Evolutionary conservation across 2,888 invertebrate species (phyloP).

Genomic region (Prosopocoilus inquinatus): DNA sequence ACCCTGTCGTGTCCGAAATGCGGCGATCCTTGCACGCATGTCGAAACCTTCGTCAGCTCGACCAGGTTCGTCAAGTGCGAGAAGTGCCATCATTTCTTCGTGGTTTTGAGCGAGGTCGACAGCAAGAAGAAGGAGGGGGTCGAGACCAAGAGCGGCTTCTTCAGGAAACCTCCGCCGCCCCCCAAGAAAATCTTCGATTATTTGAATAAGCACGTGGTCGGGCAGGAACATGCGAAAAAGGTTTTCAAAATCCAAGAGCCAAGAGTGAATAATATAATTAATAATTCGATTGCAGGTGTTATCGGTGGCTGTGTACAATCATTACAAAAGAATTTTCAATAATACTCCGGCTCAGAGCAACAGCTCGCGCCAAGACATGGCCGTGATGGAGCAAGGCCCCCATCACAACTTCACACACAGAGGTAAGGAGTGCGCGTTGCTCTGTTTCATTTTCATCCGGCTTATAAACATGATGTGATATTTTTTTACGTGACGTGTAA

Average conservation of each 20-base stretch:
- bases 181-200: constrained; percentile 97
- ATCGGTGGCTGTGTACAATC: constrained; percentile 98
- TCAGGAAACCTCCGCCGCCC: constrained; percentile 87
- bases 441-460: not conserved
- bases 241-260: constrained; percentile 27
- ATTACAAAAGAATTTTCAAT: constrained; percentile 96
- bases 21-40: constrained; percentile 95
- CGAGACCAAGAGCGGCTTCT: constrained; percentile 68
- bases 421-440: constrained; percentile 53
- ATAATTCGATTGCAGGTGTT: constrained; percentile 60
- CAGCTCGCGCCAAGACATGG: constrained; percentile 49
- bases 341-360: constrained; percentile 66
- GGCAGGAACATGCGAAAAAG: constrained; percentile 96
- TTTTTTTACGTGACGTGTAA: constrained; percentile 17
- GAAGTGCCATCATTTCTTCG: constrained; percentile 97
- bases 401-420: constrained; percentile 70
- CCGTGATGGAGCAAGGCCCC: constrained; percentile 64
- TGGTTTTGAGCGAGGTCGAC: constrained; percentile 90
- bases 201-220: constrained; percentile 94
- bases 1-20: constrained; percentile 93
- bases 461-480: not conserved
- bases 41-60: constrained; percentile 95
- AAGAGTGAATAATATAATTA: not conserved
- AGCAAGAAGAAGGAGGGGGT: constrained; percentile 85
- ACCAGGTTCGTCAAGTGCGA: constrained; percentile 97